Percentiles rank a stretch among this genome's conserved stretches.
These are phyloP conservation scores for Stictocephala bisonia DNA, from an alignment of 2,888 invertebrate genomes.

Conservation along the genomic window DNA sequence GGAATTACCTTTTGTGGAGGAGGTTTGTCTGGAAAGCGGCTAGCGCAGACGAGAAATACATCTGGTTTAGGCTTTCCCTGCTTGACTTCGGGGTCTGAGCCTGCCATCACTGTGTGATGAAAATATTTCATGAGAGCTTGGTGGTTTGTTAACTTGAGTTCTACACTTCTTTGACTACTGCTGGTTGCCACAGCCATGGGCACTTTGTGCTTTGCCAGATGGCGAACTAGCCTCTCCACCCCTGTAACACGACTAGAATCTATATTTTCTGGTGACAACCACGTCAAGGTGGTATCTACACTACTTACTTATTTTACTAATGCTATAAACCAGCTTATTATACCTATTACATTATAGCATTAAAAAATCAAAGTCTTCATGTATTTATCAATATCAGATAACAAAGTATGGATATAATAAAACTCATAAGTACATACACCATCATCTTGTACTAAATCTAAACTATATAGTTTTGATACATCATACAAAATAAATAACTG, in stretches of 20 bases:
- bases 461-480: too few species aligned
- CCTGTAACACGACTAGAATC: constrained; percentile 67
- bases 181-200: constrained; percentile 92
- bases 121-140: constrained; percentile 76
- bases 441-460: too few species aligned
- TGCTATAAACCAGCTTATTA: too few species aligned
- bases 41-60: constrained; percentile 83
- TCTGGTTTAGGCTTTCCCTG: constrained; percentile 91
- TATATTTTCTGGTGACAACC: not conserved
- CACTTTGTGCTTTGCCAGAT: constrained; percentile 77
- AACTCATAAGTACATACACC: too few species aligned
- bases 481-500: too few species aligned
- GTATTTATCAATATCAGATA: too few species aligned
- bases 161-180: constrained; percentile 77
- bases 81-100: constrained; percentile 86
- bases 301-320: too few species aligned
- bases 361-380: too few species aligned
- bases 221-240: constrained; percentile 79
- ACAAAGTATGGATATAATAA: too few species aligned
- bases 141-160: constrained; percentile 75
- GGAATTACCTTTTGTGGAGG: constrained; percentile 71
- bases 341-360: too few species aligned
- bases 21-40: constrained; percentile 77
- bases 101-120: constrained; percentile 82
- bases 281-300: not conserved